A percentile compares a stretch with the other conserved stretches of the same genome.
phyloP scores from a whole-genome alignment of 2,888 invertebrate genomes.

The Scaptodrosophila latifasciaeformis region DNA sequence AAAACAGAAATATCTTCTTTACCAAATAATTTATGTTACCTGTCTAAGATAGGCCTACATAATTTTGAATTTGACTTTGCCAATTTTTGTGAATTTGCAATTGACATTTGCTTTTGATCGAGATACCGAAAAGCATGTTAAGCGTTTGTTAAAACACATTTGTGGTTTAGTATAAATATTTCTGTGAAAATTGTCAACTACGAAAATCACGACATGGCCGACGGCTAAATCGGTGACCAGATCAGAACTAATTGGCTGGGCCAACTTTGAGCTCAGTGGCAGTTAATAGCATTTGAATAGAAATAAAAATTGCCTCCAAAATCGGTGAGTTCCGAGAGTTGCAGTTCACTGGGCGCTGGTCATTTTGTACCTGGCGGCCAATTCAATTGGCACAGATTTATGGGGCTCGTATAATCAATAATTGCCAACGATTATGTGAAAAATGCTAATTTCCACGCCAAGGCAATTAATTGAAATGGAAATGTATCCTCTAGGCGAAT shows the following conservation, averaged over 20 bases:
- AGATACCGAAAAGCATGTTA: conserved; percentile 8
- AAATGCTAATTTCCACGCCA: conserved; percentile 45
- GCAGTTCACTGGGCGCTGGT: background rate
- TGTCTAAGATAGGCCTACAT: too few species aligned
- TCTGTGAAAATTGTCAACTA: background rate
- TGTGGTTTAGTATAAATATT: conserved; percentile 13
- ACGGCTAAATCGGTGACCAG: background rate
- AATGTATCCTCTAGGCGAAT: background rate
- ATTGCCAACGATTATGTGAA: conserved; percentile 46
- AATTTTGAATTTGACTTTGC: too few species aligned
- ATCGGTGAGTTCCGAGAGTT: background rate
- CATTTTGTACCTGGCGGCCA: conserved; percentile 14
- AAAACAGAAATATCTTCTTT: too few species aligned
- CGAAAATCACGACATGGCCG: background rate
- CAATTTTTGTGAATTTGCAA: too few species aligned
- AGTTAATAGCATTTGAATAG: too few species aligned
- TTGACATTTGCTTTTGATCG: background rate
- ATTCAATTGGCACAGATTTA: conserved; percentile 37
- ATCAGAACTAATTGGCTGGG: conserved; percentile 1
- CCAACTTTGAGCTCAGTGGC: too few species aligned
- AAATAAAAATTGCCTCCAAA: too few species aligned
- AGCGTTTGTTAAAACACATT: conserved; percentile 31
- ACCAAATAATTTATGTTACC: too few species aligned
- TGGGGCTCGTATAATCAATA: conserved; percentile 38
- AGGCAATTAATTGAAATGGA: conserved; percentile 46